Evolutionary conservation across 2,113 vertebrate species (phyloP), one percentile per base, ranked within the genome.

Genomic region (Cyanocitta stelleri): DNA sequence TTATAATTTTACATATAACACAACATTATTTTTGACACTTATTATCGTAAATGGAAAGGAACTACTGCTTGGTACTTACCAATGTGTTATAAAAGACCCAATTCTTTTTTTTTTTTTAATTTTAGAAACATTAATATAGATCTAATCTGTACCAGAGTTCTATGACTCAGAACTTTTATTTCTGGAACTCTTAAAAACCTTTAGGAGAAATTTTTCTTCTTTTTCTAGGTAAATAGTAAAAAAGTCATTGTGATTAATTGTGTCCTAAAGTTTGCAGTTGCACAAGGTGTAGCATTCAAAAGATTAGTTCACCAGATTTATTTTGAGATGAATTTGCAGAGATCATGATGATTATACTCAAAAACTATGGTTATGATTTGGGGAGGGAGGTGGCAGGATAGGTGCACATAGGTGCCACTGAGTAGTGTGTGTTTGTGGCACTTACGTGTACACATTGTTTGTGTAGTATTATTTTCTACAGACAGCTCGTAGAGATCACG

Each of bases 381-480:
- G 13, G 1, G 3, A 48, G 21, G 16, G 32, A 37, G 19, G 26
- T 30, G n/a, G 22, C 26, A 15, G 41, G 22, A 26, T 48, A 15
- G 41, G 27, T 13, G 21, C 35, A 14, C 54, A 2, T 3, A 37
- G 3, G 20, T 69, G 33, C 19, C 55, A 33, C 16, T 6, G 59
- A 54, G 18, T 5, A 37, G 6, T 15, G 13, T 58, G 18, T 51
- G 26, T 48, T 72, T 73, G 19, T 48, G 63, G 13, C 6, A 20
- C 18, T 21, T 54, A 3, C 0, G 4, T 37, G 16, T 58, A 9
- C 6, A 1, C 4, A 1, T 32, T 20, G 15, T 72, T 93, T 81
- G 3, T 26, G 55, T 33, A 1, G 1, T 58, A 13, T 23, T 71
- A 32, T 82, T 85, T 74, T 44, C 39, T 35, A 0, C 16, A 23